Conservation (phyloP, 2,888 invertebrate species). For the Aphelenchoides bicaudatus region DNA sequence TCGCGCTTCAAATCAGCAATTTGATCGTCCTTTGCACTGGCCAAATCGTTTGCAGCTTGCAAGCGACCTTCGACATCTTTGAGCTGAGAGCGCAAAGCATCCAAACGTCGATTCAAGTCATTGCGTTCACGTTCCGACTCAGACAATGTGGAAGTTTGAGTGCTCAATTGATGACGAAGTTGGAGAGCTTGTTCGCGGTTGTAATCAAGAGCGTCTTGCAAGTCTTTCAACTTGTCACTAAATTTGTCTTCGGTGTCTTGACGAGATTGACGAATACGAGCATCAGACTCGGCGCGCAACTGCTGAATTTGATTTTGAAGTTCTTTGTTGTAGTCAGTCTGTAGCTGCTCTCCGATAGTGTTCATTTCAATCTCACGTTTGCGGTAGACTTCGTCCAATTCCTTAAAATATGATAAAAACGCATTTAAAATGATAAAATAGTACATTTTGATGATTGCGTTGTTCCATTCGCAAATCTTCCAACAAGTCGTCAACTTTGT, state of each 20-base stretch:
- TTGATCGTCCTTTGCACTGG: constrained; percentile 71
- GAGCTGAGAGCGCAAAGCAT: constrained; percentile 39
- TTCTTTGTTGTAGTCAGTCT: constrained; percentile 89
- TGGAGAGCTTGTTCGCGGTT: constrained; percentile 34
- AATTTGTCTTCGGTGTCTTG: constrained; percentile 83
- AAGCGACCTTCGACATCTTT: constrained; percentile 76
- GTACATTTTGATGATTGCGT: constrained; percentile 9
- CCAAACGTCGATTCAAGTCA: constrained; percentile 28
- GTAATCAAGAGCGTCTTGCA: constrained; percentile 37
- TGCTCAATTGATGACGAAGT: constrained; percentile 32
- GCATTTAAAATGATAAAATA: not conserved
- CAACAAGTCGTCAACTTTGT: constrained; percentile 29
- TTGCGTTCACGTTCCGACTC: constrained; percentile 31
- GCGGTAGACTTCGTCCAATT: constrained; percentile 80
- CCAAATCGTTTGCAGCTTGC: constrained; percentile 65
- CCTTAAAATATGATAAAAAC: constrained; percentile 64
- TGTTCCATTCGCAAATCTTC: constrained; percentile 47
- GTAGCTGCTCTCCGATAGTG: constrained; percentile 78
- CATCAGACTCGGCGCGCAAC: constrained; percentile 86
- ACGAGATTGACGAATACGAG: constrained; percentile 79
- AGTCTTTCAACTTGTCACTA: constrained; percentile 67
- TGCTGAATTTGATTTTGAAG: constrained; percentile 84
- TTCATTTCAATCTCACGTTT: constrained; percentile 86
- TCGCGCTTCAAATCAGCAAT: constrained; percentile 72
- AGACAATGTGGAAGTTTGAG: constrained; percentile 16